A percentile compares a stretch with the other conserved stretches of the same genome.
phyloP scores from a whole-genome alignment of 2,888 invertebrate genomes.

The Eupithecia dodoneata region DNA sequence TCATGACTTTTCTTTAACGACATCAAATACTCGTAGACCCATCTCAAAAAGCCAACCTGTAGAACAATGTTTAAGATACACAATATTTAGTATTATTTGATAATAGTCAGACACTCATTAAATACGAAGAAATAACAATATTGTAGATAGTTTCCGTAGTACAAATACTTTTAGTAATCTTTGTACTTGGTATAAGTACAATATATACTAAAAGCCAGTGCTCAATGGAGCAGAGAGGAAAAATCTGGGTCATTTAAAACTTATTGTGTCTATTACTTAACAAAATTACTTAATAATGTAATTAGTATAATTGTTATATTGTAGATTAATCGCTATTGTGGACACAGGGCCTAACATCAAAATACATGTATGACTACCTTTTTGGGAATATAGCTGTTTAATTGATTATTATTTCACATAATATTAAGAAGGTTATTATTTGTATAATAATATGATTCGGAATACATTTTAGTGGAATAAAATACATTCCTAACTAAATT shows the following conservation, averaged over 20 bases:
- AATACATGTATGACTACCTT: not conserved
- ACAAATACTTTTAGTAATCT: not conserved
- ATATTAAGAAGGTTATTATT: not conserved
- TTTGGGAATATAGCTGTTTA: not conserved
- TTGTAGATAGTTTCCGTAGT: not conserved
- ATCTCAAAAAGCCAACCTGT: too few relatives aligned
- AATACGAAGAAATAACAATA: not conserved
- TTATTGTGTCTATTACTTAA: too few relatives aligned
- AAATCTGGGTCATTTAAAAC: too few relatives aligned
- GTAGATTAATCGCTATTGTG: not conserved
- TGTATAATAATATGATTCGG: not conserved
- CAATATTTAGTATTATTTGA: not conserved
- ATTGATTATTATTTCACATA: not conserved
- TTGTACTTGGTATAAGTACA: not conserved
- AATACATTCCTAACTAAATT: not conserved
- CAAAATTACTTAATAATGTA: too few relatives aligned
- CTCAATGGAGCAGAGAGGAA: not conserved
- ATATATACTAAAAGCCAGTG: not conserved
- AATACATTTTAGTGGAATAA: not conserved
- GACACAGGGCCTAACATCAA: not conserved
- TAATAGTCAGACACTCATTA: not conserved
- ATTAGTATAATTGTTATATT: too few relatives aligned
- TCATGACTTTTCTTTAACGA: too few relatives aligned
- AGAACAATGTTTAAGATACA: not conserved
- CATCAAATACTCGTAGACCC: too few relatives aligned